phyloP scores from a whole-genome alignment of 1,140 invertebrate genomes.

The Drosophila nebulosa region DNA sequence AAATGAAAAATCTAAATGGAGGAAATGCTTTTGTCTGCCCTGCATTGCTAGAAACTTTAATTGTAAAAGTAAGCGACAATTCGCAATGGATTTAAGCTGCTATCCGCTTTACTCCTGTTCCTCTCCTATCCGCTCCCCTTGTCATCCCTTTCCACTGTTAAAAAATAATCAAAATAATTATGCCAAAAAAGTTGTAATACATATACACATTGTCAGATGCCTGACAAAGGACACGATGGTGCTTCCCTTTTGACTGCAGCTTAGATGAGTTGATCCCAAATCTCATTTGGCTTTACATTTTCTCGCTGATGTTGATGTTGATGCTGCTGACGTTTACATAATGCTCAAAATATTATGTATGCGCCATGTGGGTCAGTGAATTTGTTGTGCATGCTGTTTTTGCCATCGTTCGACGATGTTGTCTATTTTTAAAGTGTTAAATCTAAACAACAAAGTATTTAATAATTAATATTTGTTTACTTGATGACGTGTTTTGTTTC shows the following conservation, averaged over 20 bases:
- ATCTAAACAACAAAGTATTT: not conserved
- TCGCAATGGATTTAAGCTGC: slow-evolving; percentile 8
- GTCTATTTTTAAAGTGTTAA: slow-evolving; percentile 8
- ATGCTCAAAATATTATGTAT: slow-evolving; percentile 34
- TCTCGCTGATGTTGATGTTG: not conserved
- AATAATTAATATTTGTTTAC: not conserved
- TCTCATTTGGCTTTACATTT: not conserved
- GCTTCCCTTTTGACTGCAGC: slow-evolving; percentile 31
- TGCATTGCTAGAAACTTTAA: slow-evolving; percentile 58
- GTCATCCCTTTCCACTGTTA: too few species aligned
- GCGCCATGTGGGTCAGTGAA: slow-evolving; percentile 53
- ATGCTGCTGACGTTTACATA: slow-evolving; percentile 25
- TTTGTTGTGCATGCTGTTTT: slow-evolving; percentile 10
- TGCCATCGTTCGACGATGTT: slow-evolving; percentile 19
- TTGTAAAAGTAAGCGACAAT: slow-evolving; percentile 47
- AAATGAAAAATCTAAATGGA: slow-evolving; percentile 62
- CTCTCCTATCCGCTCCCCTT: too few species aligned
- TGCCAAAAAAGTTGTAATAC: slow-evolving; percentile 30
- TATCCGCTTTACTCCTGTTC: too few species aligned
- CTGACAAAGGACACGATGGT: slow-evolving; percentile 23
- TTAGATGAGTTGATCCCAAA: slow-evolving; percentile 29
- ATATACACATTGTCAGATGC: slow-evolving; percentile 46
- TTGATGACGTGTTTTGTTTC: not conserved
- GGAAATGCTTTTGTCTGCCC: slow-evolving; percentile 46
- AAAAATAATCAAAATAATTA: slow-evolving; percentile 43